phyloP scores from a whole-genome alignment of 2,888 invertebrate species.

The Callosobruchus maculatus region DNA sequence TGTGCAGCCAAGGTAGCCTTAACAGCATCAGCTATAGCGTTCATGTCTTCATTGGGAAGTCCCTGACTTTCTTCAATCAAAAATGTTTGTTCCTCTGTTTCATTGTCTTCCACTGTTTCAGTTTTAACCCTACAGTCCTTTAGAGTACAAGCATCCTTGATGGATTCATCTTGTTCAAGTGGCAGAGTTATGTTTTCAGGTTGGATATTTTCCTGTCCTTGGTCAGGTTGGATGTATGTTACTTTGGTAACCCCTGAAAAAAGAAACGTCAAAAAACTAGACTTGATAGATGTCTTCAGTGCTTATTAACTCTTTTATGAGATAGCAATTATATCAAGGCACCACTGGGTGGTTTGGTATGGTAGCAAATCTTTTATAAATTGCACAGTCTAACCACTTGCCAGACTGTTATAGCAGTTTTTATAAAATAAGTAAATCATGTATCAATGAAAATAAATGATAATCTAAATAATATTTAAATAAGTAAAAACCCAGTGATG shows the following conservation, averaged over 20 bases:
- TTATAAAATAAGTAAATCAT: no score
- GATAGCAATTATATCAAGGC: no score
- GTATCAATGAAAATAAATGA: no score
- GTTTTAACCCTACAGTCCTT: conserved; percentile 19
- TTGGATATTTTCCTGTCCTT: conserved; percentile 40
- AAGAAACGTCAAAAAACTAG: no score
- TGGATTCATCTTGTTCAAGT: conserved; percentile 38
- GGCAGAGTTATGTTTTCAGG: conserved; percentile 53
- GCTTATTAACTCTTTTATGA: no score
- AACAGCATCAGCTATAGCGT: conserved; percentile 48
- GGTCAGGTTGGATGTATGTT: conserved; percentile 43
- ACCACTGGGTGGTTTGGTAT: no score
- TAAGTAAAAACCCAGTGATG: no score
- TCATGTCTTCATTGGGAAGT: conserved; percentile 43
- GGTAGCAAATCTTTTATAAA: no score
- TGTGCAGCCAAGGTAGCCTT: conserved; percentile 46
- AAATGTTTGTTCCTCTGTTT: conserved; percentile 11
- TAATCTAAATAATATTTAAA: no score
- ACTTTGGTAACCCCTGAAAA: conserved; percentile 41
- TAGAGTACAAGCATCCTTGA: conserved; percentile 47
- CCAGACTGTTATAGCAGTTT: no score
- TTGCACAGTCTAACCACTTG: no score
- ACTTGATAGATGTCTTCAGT: no score
- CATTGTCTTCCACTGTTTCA: conserved; percentile 32
- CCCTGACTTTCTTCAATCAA: conserved; percentile 23